Conservation (phyloP, 2,888 invertebrate species). For the Campoplex nolae region DNA sequence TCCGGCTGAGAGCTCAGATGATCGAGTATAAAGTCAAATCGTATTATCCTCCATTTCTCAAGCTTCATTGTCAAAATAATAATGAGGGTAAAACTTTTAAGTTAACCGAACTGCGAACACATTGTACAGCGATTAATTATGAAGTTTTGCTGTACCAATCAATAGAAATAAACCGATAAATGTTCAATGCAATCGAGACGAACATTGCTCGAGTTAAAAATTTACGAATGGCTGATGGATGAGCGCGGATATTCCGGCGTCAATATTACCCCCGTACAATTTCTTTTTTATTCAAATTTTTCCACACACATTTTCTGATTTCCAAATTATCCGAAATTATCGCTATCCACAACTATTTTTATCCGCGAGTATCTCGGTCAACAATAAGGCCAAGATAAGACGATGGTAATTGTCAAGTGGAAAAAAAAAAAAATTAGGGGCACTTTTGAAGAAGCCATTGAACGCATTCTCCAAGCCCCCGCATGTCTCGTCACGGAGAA, state of each 20-base stretch:
- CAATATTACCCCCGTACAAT: not conserved
- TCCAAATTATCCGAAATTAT: not conserved
- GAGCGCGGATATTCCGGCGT: not conserved
- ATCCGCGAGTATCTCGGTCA: too few relatives aligned
- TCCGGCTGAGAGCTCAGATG: slow-evolving; percentile 39
- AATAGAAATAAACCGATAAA: not conserved
- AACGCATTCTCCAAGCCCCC: slow-evolving; percentile 25
- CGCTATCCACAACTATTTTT: not conserved
- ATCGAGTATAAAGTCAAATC: slow-evolving; percentile 14
- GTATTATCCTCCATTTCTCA: not conserved
- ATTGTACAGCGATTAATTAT: slow-evolving; percentile 10
- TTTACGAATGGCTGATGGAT: not conserved
- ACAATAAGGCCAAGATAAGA: not conserved
- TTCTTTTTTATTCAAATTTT: not conserved
- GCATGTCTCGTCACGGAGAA: slow-evolving; percentile 50
- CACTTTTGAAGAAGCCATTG: slow-evolving; percentile 13
- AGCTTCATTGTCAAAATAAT: slow-evolving; percentile 23
- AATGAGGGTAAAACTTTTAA: slow-evolving; percentile 5
- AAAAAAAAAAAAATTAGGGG: slow-evolving; percentile 27
- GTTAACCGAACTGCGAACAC: not conserved
- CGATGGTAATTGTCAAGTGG: not conserved
- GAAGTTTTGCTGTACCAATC: not conserved
- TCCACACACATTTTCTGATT: not conserved
- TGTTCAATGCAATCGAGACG: slow-evolving; percentile 2
- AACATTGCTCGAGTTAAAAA: slow-evolving; percentile 10